Evolutionary conservation across 1,140 invertebrate species (phyloP).

Genomic region (Atta colombica): DNA sequence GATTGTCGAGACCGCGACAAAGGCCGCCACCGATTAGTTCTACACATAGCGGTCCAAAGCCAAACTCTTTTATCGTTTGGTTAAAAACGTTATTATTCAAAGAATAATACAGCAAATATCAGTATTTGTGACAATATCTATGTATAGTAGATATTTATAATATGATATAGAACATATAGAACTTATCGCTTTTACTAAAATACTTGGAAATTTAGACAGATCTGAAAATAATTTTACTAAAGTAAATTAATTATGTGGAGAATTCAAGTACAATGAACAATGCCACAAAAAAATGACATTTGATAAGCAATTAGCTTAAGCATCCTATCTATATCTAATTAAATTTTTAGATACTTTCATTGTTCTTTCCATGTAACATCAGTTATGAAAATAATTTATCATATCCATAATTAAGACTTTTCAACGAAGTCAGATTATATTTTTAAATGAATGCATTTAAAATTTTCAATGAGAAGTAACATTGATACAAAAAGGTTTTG

Average conservation of each 20-base stretch:
- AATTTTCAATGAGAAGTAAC: neutral
- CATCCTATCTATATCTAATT: too few species aligned
- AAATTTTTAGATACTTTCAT: too few species aligned
- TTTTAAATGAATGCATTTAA: neutral
- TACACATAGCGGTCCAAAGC: conserved; percentile 7
- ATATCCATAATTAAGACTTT: neutral
- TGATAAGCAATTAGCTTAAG: too few species aligned
- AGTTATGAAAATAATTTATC: neutral
- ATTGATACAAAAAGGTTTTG: neutral
- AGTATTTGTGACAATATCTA: neutral
- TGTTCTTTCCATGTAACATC: too few species aligned
- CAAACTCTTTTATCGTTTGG: conserved; percentile 20
- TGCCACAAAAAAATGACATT: too few species aligned
- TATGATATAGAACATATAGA: neutral
- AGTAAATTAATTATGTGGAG: too few species aligned
- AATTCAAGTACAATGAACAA: too few species aligned
- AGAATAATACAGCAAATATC: neutral
- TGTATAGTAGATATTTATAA: neutral
- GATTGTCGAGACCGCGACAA: conserved; percentile 11
- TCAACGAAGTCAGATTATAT: neutral
- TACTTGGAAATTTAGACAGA: too few species aligned
- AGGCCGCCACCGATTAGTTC: conserved; percentile 29
- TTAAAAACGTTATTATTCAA: conserved; percentile 15
- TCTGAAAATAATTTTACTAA: too few species aligned
- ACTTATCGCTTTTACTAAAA: too few species aligned